These are phyloP conservation scores for Cyrtonyx montezumae DNA, from an alignment of 2,113 vertebrate genomes.

Conservation along the genomic window DNA sequence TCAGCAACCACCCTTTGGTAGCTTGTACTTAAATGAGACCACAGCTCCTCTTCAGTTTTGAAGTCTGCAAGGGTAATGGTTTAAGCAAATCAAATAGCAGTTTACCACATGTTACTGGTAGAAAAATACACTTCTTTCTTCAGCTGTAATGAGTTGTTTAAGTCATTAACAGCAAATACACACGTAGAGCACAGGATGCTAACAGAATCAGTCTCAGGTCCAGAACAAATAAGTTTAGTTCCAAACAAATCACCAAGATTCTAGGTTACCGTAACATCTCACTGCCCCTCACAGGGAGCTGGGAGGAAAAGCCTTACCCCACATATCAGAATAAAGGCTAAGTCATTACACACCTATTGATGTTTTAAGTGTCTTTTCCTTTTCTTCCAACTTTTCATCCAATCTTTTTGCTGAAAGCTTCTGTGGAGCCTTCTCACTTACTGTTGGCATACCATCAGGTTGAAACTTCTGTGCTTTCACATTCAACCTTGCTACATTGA, in stretches of 20 bases:
- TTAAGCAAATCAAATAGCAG: not conserved
- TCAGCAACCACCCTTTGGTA: slow-evolving; percentile 83
- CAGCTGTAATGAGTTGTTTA: not conserved
- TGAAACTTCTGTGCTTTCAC: slow-evolving; percentile 91
- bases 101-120: not conserved
- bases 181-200: not conserved
- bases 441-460: slow-evolving; percentile 67
- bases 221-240: not conserved
- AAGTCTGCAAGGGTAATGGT: slow-evolving; percentile 77
- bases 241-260: not conserved
- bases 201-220: not conserved
- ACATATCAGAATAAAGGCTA: not conserved
- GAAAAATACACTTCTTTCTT: not conserved
- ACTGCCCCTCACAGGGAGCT: too few species aligned
- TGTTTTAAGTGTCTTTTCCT: slow-evolving; percentile 61
- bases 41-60: slow-evolving; percentile 84
- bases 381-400: slow-evolving; percentile 76
- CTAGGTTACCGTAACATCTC: not conserved
- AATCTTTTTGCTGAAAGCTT: slow-evolving; percentile 69
- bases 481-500: slow-evolving; percentile 93
- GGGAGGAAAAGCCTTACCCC: not conserved
- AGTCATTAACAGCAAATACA: not conserved
- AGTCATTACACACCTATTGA: slow-evolving; percentile 31
- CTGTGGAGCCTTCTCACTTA: slow-evolving; percentile 70
- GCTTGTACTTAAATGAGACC: slow-evolving; percentile 77